phyloP scores from a whole-genome alignment of 2,797 vertebrate genomes.

The Miichthys miiuy region DNA sequence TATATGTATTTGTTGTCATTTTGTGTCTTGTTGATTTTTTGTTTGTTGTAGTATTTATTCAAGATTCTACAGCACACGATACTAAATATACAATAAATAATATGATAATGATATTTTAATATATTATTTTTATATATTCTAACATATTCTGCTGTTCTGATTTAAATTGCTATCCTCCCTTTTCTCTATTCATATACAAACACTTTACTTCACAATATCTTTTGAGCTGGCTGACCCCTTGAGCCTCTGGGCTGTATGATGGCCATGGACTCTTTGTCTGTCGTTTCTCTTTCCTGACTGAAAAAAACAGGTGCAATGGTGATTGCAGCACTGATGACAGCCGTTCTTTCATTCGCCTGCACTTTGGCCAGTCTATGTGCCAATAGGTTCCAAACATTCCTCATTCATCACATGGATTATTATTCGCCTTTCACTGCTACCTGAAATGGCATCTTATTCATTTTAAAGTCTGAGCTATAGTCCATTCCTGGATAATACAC shows the following conservation, averaged over 20 bases:
- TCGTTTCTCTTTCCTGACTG: slow-evolving; percentile 65
- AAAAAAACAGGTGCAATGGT: slow-evolving; percentile 24
- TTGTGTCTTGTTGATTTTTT: not conserved
- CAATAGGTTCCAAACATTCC: slow-evolving; percentile 57
- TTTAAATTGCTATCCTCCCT: not conserved
- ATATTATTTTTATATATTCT: too few relatives aligned
- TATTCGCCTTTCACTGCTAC: slow-evolving; percentile 50
- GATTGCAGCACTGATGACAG: slow-evolving; percentile 4
- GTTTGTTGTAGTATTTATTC: not conserved
- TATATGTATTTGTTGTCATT: not conserved
- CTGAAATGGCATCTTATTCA: slow-evolving; percentile 55
- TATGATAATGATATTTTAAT: too few relatives aligned
- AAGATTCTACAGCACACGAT: too few relatives aligned
- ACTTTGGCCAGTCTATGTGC: slow-evolving; percentile 25
- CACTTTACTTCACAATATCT: not conserved
- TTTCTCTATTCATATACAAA: not conserved
- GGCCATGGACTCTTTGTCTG: slow-evolving; percentile 29
- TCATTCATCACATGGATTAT: slow-evolving; percentile 67
- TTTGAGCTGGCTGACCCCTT: not conserved
- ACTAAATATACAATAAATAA: too few relatives aligned
- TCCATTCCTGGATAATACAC: slow-evolving; percentile 41
- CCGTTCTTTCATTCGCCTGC: slow-evolving; percentile 61
- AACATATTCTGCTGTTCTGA: not conserved
- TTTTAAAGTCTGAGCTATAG: slow-evolving; percentile 44
- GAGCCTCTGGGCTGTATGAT: not conserved